phyloP scores from a whole-genome alignment of 1,140 invertebrate species.

The Zaprionus vittiger region DNA sequence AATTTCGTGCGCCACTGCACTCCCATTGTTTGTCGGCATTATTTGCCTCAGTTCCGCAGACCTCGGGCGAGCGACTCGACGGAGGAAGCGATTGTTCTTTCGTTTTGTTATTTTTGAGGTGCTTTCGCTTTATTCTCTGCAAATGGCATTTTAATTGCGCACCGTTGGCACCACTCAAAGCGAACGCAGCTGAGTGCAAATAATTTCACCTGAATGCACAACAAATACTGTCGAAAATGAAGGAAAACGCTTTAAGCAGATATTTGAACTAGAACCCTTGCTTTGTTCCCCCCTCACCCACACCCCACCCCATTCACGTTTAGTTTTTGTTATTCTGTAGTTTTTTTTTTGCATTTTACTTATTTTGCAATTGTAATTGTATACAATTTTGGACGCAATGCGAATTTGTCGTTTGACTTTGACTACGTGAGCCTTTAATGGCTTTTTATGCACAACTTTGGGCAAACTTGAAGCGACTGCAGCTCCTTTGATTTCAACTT shows the following conservation, averaged over 20 bases:
- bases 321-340: neutral
- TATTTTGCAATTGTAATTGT: conserved; percentile 35
- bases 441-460: conserved; percentile 69
- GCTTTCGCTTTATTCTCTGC: conserved; percentile 40
- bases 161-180: conserved; percentile 44
- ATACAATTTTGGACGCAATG: conserved; percentile 46
- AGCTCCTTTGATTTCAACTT: conserved; percentile 72
- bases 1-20: conserved; percentile 13
- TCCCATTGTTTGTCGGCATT: conserved; percentile 32
- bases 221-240: conserved; percentile 62
- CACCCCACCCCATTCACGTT: too few relatives aligned
- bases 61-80: neutral
- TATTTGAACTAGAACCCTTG: conserved; percentile 19
- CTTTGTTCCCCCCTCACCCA: neutral
- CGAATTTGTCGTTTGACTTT: conserved; percentile 81
- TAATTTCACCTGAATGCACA: conserved; percentile 73
- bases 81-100: conserved; percentile 4
- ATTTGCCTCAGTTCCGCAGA: conserved; percentile 19
- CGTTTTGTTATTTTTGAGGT: conserved; percentile 44
- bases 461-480: conserved; percentile 51
- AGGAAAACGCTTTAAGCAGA: conserved; percentile 55
- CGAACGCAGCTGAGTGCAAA: conserved; percentile 67
- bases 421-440: conserved; percentile 79
- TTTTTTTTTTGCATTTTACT: conserved; percentile 20
- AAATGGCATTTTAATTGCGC: conserved; percentile 80